Base-by-base conservation (phyloP, 2,888 invertebrate genomes). In the Drosophila sordidula region DNA sequence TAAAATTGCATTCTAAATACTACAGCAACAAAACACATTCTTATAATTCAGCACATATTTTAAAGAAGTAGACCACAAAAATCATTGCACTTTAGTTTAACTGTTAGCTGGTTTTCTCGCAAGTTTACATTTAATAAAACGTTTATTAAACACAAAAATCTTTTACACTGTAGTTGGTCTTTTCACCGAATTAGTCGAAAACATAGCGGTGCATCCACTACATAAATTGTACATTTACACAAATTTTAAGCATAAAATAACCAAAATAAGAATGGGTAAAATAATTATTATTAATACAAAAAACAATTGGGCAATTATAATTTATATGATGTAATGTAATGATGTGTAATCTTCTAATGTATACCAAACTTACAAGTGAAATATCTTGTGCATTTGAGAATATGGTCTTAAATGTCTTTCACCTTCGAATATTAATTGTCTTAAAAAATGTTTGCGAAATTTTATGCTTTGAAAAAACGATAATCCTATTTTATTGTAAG, bases 61-160 rank as follows among this genome's bases (percentile, higher is more conserved):
- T 46, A 52, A 46, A 51, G 42, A 51, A 61, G 44, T 51, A 54
- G 56, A 56, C 12, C 49, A 63, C 57, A 44, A 49, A 41, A 46
- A 52, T 29, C 36, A 66, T 62, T 58, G 46, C 68, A 72, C 55
- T 45, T 62, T 76, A 72, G 64, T 57, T 58, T 38, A 36, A 41
- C 16, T 41, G 67, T 75, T 63, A 82, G 47, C 61, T 81, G 52
- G 39, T 57, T 75, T 78, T 59, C 59, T 54, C 65, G 64, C 41
- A 57, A 22, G 42, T 44, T 54, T 61, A 74, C 58, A 45, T 78
- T 55, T 18, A 26, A 49, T 56, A 50, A 8, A 47, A 52, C 26
- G 22, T 34, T 14, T 42, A 12, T 39, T 38, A 51, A 49, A 58
- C 58, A 75, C 58, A 29, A 55, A 55, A 18, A 63, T 55, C 5